These are phyloP conservation scores for Synergus itoensis DNA, from an alignment of 2,888 invertebrate genomes.

Conservation along the genomic window DNA sequence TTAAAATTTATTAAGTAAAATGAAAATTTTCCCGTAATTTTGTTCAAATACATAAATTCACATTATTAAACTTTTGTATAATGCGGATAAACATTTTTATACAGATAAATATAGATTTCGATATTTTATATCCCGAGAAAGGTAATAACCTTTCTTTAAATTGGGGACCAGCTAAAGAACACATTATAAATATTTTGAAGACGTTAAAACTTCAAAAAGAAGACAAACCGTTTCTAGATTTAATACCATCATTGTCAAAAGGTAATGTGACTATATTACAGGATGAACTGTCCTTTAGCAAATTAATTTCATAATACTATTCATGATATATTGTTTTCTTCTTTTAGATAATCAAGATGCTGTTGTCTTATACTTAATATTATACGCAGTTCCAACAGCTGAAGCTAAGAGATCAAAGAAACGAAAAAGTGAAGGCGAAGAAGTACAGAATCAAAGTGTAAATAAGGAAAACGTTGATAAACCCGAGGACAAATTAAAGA, in stretches of 20 bases:
- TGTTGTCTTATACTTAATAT: too few species aligned
- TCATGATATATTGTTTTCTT: not conserved
- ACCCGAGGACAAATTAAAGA: not conserved
- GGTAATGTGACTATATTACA: not conserved
- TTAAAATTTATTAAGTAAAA: not conserved
- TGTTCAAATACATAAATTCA: not conserved
- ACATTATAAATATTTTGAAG: not conserved
- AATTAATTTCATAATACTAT: not conserved
- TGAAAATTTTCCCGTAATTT: not conserved
- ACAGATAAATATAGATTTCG: not conserved
- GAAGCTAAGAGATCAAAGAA: too few species aligned
- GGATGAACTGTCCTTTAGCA: not conserved
- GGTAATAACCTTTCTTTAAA: not conserved
- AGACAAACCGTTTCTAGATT: not conserved
- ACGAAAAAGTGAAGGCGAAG: too few species aligned
- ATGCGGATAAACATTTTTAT: not conserved
- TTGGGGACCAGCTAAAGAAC: not conserved
- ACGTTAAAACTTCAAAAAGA: not conserved
- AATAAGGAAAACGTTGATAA: not conserved
- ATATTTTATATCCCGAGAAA: not conserved
- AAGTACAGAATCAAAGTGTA: too few species aligned
- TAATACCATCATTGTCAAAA: not conserved
- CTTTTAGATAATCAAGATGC: not conserved
- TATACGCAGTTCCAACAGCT: not conserved
- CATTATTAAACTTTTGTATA: not conserved